Evolutionary conservation across 1,140 invertebrate species (phyloP), one percentile per base, ranked within the genome.

Genomic region (Halictus rubicundus): DNA sequence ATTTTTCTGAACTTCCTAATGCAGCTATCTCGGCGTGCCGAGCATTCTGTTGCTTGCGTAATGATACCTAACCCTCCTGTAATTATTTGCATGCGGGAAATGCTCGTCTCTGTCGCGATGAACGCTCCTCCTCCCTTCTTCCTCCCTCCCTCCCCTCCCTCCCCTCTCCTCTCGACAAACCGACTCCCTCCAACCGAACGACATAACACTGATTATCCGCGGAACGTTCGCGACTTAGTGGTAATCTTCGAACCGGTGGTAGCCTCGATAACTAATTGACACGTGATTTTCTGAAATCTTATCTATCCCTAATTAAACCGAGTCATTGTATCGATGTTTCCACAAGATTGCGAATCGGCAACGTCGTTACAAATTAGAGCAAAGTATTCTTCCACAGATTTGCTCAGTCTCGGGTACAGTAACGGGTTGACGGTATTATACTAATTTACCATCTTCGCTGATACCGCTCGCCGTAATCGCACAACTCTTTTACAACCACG

Each of bases 211-310:
- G 21, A 68, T 37, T 32, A 25, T 60, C 10, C 49, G 3, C 1
- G 42, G n/a, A 19, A 52, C 52, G 42, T 32, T 14, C 16, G 49
- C 37, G 7, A 19, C n/a, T 57, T 21, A 57, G 8, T 2, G 9
- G 14, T 52, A 21, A 52, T 52, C 21, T 21, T n/a, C n/a, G 6
- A n/a, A n/a, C 21, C 7, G 7, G 21, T 21, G 54, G 21, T n/a
- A 57, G 54, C 2, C 21, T 1, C 3, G 54, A 42, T 60, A 68
- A n/a, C n/a, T 76, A 68, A 76, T 76, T 68, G 52, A 76, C 59
- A 68, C 37, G 52, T 60, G 19, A 5, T 65, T 14, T 42, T 42
- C 37, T 32, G 9, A 60, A 39, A 16, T 42, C 42, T 37, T 65
- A 12, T 46, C 21, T 25, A 10, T 19, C 49, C 23, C 57, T 68